A percentile compares a stretch with the other conserved stretches of the same genome.
These are phyloP conservation scores for Abramis brama DNA, from an alignment of 2,113 vertebrate species.

Conservation along the genomic window DNA sequence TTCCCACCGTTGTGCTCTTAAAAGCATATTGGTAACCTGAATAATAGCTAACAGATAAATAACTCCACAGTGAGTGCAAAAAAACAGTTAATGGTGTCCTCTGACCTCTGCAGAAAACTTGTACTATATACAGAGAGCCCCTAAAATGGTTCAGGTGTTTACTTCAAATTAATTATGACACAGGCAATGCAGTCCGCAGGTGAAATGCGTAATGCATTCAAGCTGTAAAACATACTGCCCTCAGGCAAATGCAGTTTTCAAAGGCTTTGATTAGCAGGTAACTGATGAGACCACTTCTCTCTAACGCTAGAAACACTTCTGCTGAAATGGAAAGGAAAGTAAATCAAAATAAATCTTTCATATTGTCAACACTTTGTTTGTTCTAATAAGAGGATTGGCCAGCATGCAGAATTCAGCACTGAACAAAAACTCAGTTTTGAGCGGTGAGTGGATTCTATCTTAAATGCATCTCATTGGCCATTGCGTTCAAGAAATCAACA, in stretches of 20 bases:
- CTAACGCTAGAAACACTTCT: not conserved
- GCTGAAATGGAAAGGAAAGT: conserved; percentile 10
- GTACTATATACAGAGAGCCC: conserved; percentile 33
- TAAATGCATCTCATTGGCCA: no score
- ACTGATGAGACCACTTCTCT: conserved; percentile 42
- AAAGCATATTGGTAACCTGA: not conserved
- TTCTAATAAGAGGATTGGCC: no score
- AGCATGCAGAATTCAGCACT: no score
- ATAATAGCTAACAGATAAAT: conserved; percentile 7
- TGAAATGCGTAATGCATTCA: conserved; percentile 37
- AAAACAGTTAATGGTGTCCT: not conserved
- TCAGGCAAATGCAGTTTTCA: conserved; percentile 37
- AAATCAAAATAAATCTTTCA: no score
- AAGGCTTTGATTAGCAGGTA: conserved; percentile 51
- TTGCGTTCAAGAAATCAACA: no score
- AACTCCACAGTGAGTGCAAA: not conserved
- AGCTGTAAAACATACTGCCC: conserved; percentile 33
- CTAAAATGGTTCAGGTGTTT: conserved; percentile 44
- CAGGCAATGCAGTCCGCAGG: conserved; percentile 27
- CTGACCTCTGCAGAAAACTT: conserved; percentile 19
- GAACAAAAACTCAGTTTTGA: no score
- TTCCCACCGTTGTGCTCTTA: not conserved
- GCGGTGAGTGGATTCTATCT: no score
- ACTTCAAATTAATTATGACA: conserved; percentile 44
- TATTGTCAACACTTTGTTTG: no score